A percentile compares a stretch with the other conserved stretches of the same genome.
These are phyloP conservation scores for Trichonephila clavata DNA, from an alignment of 1,140 invertebrate species.

Conservation along the genomic window DNA sequence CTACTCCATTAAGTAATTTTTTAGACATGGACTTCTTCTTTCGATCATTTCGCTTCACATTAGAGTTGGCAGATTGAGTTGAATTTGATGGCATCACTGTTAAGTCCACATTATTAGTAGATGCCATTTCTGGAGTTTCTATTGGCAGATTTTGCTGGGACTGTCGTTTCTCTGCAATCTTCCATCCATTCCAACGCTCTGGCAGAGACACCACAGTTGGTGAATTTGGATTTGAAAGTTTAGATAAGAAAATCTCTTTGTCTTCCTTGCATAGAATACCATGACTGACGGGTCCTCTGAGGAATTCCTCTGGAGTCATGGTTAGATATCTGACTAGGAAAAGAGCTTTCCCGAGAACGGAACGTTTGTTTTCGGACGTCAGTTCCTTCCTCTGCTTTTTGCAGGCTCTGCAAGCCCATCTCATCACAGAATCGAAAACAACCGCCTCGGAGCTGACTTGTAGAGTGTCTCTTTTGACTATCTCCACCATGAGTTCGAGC, in stretches of 20 bases:
- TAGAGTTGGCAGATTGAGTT: conserved; percentile 44
- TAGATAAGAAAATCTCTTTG: conserved; percentile 78
- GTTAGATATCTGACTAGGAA: conserved; percentile 86
- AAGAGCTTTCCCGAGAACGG: conserved; percentile 84
- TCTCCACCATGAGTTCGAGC: conserved; percentile 83
- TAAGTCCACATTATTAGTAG: conserved; percentile 3
- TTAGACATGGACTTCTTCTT: conserved; percentile 77
- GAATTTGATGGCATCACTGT: conserved; percentile 60
- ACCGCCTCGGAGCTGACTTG: conserved; percentile 77
- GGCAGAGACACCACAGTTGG: conserved; percentile 56
- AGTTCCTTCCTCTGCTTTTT: conserved; percentile 85
- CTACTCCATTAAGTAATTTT: conserved; percentile 77
- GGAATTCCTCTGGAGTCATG: conserved; percentile 85
- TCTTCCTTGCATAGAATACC: conserved; percentile 81
- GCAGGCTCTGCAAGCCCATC: conserved; percentile 87
- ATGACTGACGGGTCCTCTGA: conserved; percentile 81
- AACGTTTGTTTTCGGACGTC: conserved; percentile 84
- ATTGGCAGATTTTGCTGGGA: not conserved
- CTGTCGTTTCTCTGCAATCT: conserved; percentile 65
- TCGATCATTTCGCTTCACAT: conserved; percentile 6
- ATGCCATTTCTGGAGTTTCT: not conserved
- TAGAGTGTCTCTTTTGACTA: conserved; percentile 83
- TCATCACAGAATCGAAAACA: conserved; percentile 79
- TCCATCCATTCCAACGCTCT: conserved; percentile 55
- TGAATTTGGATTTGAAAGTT: conserved; percentile 71